phyloP scores from a whole-genome alignment of 2,113 vertebrate species.

The Turnix velox region DNA sequence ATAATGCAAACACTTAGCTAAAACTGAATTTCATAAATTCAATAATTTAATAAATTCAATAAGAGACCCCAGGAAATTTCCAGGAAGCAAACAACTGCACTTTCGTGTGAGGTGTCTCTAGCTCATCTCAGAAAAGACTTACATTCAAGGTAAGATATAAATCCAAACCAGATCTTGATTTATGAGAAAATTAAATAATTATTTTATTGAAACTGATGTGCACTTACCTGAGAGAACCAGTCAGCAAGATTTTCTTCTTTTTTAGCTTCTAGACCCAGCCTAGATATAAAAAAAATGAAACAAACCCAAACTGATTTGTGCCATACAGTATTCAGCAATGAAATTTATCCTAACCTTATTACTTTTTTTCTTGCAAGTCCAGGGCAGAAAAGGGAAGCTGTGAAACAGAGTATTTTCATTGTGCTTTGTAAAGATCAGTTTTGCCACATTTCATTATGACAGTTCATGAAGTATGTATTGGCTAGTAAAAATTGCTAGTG shows the following conservation, averaged over 20 bases:
- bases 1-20: background rate
- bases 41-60: background rate
- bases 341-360: background rate
- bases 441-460: background rate
- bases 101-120: background rate
- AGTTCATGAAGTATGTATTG: background rate
- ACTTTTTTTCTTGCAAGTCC: background rate
- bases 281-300: constrained; percentile 58
- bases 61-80: background rate
- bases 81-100: background rate
- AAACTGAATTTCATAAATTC: background rate
- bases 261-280: constrained; percentile 92
- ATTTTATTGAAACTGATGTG: background rate
- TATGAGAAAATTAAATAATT: background rate
- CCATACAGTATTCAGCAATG: background rate
- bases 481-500: background rate
- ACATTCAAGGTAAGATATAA: background rate
- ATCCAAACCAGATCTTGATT: background rate
- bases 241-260: constrained; percentile 96
- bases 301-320: background rate
- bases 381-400: accelerated
- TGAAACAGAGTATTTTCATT: background rate
- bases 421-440: background rate
- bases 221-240: constrained; percentile 95
- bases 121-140: background rate